Base-by-base conservation (phyloP, 2,113 vertebrate species). In the Istiophorus platypterus region DNA sequence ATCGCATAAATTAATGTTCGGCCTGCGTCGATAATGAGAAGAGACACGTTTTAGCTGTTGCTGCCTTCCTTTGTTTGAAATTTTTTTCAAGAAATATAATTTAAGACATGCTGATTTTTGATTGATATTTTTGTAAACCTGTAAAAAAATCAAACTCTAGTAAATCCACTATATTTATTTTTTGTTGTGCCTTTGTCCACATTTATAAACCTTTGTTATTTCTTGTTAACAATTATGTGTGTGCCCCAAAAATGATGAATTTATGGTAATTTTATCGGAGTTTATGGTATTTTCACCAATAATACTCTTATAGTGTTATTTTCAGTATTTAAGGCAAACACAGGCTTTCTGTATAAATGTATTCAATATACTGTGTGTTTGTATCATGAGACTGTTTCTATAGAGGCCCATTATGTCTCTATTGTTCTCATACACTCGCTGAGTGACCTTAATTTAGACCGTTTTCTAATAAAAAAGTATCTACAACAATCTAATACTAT, bases 1-100 rank as follows among this genome's bases (percentile, higher is more conserved):
- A 85, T 75, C 14, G 78, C 82, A 88, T 88, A 84, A 89, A 87
- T 90, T 83, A 89, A 80, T 70, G 86, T 20, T 37, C 34, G 68
- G 82, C 80, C 78, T 81, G 85, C 74, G 76, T 86, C 77, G 34
- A 4, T 80, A 83, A 82, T 77, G 85, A 84, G 80, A 54, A 1
- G 77, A 88, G 76, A 73, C 59, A 49, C 80, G 1, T 52, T 76
- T 69, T 49, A 54, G 80, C 88, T 85, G 81, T 81, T 73, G 85
- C 76, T 68, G 85, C 85, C 80, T 72, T 85, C 75, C 78, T 85
- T 89, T 87, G 85, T 89, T 84, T 75, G 4, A 61, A 13, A 47
- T 31, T 63, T 52, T 34, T 59, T 29, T n/a, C 22, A 51, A 68
- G 31, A 72, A 31, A 42, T 65, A 34, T 12, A 9, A 79, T 71